Evolutionary conservation across 1,140 invertebrate species (phyloP), one percentile per base, ranked within the genome.

Genomic region (Polyergus mexicanus): DNA sequence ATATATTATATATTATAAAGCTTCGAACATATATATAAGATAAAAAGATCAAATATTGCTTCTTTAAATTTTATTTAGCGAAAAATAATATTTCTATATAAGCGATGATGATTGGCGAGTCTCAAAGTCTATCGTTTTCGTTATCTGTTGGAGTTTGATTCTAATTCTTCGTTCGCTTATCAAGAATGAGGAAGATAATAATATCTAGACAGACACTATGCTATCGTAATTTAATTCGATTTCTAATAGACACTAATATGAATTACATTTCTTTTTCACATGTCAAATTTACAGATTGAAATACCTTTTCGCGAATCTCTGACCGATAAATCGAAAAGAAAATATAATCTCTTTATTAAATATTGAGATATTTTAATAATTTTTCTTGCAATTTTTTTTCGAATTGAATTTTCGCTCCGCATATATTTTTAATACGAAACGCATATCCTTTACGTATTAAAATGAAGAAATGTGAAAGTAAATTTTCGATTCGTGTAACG

Each of bases 191-290:
- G 19, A 38, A 69, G 63, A 80, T 80, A 80, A 56, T 56, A 16
- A 47, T 10, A 58, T 58, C 41, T 51, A 69, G 66, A 13, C 51
- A 25, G n/a, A 58, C 8, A 56, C 35, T 41, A 35, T 35, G 54
- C 11, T 71, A 60, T 83, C 68, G 5, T 28, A 72, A 81, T 83
- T 71, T 83, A 44, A 35, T 62, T 83, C 28, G 35, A 72, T 74
- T 74, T 74, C 38, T 58, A 72, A 66, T 69, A 60, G 41, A 3
- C 25, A 74, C 35, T 58, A 11, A 66, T 44, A 47, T 16, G 0
- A 72, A 72, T 13, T 60, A 51, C 25, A 47, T 19, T 8, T 69
- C 35, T 51, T 51, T 51, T 19, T 4, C 16, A 0, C 16, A 51
- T 58, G 10, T 83, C n/a, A 44, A 28, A 56, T 72, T 35, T 13